These are phyloP conservation scores for Parotia lawesii DNA, from an alignment of 2,113 vertebrate species.

Conservation along the genomic window DNA sequence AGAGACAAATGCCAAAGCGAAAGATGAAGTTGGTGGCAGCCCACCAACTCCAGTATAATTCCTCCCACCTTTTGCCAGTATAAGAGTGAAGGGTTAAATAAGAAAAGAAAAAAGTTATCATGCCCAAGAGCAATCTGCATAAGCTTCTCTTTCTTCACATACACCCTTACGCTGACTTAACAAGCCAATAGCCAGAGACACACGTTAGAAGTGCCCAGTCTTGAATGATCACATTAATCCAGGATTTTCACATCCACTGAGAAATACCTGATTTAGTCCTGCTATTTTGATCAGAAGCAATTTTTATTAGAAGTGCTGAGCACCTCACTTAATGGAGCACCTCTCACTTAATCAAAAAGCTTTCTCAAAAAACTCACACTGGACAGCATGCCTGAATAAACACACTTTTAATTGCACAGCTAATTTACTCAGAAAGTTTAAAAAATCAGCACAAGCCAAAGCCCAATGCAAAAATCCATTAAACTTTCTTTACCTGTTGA, in stretches of 20 bases:
- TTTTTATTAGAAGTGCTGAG: background rate
- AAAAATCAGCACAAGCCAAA: background rate
- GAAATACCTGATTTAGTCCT: background rate
- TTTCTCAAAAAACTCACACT: background rate
- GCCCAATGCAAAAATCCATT: background rate
- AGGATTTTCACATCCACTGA: slow-evolving; percentile 2
- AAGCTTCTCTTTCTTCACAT: background rate
- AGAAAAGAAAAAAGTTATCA: background rate
- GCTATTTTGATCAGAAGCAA: background rate
- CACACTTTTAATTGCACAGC: background rate
- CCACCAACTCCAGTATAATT: background rate
- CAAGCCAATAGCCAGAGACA: background rate
- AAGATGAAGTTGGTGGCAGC: background rate
- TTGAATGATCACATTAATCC: background rate
- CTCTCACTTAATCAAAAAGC: background rate
- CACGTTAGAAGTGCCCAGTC: background rate
- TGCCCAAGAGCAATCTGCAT: background rate
- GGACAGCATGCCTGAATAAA: background rate
- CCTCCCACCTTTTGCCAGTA: background rate
- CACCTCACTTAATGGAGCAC: background rate
- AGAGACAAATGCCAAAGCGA: background rate
- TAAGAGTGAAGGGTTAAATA: background rate
- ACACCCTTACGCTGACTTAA: background rate
- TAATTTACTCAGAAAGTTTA: background rate
- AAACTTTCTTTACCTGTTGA: background rate